Percentiles rank a stretch among this genome's conserved stretches.
phyloP scores from a whole-genome alignment of 2,888 invertebrate genomes.

The Trichopria drosophilae region DNA sequence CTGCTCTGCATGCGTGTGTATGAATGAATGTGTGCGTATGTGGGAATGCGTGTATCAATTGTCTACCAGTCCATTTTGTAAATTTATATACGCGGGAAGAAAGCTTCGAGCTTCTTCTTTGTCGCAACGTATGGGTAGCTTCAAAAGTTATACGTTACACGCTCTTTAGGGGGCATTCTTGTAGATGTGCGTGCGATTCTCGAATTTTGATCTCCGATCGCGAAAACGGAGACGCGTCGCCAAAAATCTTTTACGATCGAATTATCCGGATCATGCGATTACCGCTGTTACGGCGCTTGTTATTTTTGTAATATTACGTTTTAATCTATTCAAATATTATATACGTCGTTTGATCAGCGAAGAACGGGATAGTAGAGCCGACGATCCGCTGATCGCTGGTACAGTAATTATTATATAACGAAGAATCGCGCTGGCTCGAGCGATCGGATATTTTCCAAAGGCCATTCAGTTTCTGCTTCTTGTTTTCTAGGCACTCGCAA shows the following conservation, averaged over 20 bases:
- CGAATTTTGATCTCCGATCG: too few species aligned
- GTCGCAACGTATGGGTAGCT: slow-evolving; percentile 19
- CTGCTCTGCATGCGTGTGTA: too few species aligned
- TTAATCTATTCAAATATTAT: slow-evolving; percentile 55
- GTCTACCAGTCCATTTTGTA: slow-evolving; percentile 33
- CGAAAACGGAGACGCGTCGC: too few species aligned
- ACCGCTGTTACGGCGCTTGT: slow-evolving; percentile 52
- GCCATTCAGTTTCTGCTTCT: slow-evolving; percentile 30
- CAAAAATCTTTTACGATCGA: slow-evolving; percentile 36
- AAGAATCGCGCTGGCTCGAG: slow-evolving; percentile 29
- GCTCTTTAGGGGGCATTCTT: slow-evolving; percentile 8
- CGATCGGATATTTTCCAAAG: slow-evolving; percentile 28
- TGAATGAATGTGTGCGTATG: slow-evolving; percentile 26
- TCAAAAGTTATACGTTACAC: slow-evolving; percentile 21
- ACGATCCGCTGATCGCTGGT: slow-evolving; percentile 30
- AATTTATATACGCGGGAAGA: slow-evolving; percentile 27
- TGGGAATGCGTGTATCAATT: slow-evolving; percentile 23
- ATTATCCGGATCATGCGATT: slow-evolving; percentile 45
- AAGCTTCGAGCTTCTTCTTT: slow-evolving; percentile 30
- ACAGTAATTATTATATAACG: slow-evolving; percentile 14
- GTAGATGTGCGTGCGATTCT: slow-evolving; percentile 15
- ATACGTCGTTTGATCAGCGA: slow-evolving; percentile 44
- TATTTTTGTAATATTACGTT: slow-evolving; percentile 57
- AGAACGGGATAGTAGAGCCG: slow-evolving; percentile 29
- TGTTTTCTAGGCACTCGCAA: slow-evolving; percentile 32